phyloP scores from a whole-genome alignment of 2,888 invertebrate genomes.

The Netelia virgata region DNA sequence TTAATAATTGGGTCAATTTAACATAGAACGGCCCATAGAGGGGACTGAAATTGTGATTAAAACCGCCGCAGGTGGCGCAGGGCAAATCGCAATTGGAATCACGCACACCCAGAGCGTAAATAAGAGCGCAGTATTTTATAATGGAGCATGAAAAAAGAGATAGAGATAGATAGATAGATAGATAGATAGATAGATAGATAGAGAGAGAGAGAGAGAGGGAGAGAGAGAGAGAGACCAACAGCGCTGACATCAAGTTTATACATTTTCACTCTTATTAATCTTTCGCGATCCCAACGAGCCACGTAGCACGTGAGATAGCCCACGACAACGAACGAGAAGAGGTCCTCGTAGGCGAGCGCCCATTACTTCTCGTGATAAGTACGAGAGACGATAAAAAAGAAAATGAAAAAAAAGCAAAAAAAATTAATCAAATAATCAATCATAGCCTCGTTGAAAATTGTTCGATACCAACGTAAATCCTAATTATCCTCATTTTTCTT shows the following conservation, averaged over 20 bases:
- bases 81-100: slow-evolving; percentile 53
- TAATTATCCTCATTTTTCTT: no score
- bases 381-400: not conserved
- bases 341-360: not conserved
- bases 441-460: no score
- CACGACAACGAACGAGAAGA: not conserved
- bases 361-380: not conserved
- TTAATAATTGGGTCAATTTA: not conserved
- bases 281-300: slow-evolving; percentile 37
- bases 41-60: slow-evolving; percentile 39
- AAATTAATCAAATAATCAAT: no score
- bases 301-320: slow-evolving; percentile 17
- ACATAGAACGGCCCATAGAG: not conserved
- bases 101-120: slow-evolving; percentile 55
- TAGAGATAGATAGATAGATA: not conserved
- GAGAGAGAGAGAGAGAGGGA: no score
- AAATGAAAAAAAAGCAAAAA: no score
- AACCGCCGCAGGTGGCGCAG: slow-evolving; percentile 48
- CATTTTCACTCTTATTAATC: slow-evolving; percentile 57
- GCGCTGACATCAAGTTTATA: slow-evolving; percentile 55
- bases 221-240: slow-evolving; percentile 5
- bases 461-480: no score
- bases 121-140: slow-evolving; percentile 34
- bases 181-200: no score
- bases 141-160: not conserved